Base-by-base conservation (phyloP, 2,113 vertebrate genomes). In the Nibea coibor region DNA sequence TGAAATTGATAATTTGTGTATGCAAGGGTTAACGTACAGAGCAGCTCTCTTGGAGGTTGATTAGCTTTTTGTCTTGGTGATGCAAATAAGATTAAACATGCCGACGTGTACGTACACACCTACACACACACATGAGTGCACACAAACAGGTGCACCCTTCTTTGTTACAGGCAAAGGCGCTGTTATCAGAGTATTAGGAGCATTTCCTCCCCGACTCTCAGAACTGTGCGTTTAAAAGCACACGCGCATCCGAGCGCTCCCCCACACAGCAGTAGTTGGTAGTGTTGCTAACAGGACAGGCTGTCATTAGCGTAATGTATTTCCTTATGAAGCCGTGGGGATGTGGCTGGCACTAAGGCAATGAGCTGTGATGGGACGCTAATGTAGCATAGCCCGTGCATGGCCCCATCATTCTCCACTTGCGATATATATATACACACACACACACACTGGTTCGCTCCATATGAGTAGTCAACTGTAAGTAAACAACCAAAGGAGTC, bases 281-380 rank as follows among this genome's bases (percentile, higher is more conserved):
- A 10, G 22, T 77, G 82, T 81, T 82, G 75, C 90, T 87, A 89
- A 92, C 85, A 89, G 89, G 85, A 93, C 82, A 82, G 81, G 71
- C 81, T 83, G 79, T 89, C 91, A 90, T 92, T 90, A 91, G 86
- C 39, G 20, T 91, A 93, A 92, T 92, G 91, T 70, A 87, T 91
- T 89, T 91, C 82, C 80, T 89, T 85, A 89, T 87, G 90, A 91
- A 92, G 87, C 86, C 56, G 39, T 78, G 75, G 91, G 88, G 87
- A 92, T 85, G 84, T 72, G 80, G 83, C 80, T 86, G 88, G 68
- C 48, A 28, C 84, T 70, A 87, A 91, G 83, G 88, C 90, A 93
- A 93, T 93, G 92, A 93, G 91, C 89, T 93, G 93, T 94, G 91
- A 87, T 90, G 74, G 71, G 82, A 87, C 68, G 59, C 82, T 94